Conservation (phyloP, 2,888 invertebrate genomes). For the Agrochola lychnidis region DNA sequence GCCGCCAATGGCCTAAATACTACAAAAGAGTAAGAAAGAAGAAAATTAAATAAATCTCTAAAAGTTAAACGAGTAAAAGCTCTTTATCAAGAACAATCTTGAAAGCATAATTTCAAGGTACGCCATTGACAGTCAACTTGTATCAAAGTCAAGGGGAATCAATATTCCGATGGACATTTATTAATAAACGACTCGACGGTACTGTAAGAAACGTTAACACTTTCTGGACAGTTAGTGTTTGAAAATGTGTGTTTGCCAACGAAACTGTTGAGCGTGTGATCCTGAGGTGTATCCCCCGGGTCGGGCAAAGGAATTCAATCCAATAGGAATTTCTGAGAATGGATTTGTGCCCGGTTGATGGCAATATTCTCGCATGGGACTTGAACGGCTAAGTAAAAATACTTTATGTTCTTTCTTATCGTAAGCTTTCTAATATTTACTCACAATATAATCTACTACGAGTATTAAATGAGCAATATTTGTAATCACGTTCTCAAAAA, state of each 20-base stretch:
- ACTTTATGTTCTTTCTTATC: no score
- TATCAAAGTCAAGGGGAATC: conserved; percentile 37
- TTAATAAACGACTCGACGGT: background rate
- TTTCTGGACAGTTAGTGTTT: no score
- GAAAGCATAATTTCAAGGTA: conserved; percentile 29
- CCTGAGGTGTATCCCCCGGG: background rate
- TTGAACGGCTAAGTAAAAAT: background rate
- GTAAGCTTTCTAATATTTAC: no score
- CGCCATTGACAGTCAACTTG: conserved; percentile 19
- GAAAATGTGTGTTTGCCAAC: no score
- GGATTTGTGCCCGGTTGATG: background rate
- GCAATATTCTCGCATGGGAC: no score
- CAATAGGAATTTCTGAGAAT: conserved; percentile 11
- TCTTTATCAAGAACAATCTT: background rate
- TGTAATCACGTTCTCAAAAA: no score
- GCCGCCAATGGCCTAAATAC: background rate
- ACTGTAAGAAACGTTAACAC: no score
- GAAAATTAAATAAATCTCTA: conserved; percentile 1
- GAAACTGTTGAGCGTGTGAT: background rate
- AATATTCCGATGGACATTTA: conserved; percentile 36
- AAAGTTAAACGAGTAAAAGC: background rate
- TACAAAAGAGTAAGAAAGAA: background rate
- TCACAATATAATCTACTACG: no score
- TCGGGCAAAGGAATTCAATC: conserved; percentile 8
- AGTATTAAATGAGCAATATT: no score